Conservation (phyloP, 2,113 vertebrate species). For the Cathartes aura region DNA sequence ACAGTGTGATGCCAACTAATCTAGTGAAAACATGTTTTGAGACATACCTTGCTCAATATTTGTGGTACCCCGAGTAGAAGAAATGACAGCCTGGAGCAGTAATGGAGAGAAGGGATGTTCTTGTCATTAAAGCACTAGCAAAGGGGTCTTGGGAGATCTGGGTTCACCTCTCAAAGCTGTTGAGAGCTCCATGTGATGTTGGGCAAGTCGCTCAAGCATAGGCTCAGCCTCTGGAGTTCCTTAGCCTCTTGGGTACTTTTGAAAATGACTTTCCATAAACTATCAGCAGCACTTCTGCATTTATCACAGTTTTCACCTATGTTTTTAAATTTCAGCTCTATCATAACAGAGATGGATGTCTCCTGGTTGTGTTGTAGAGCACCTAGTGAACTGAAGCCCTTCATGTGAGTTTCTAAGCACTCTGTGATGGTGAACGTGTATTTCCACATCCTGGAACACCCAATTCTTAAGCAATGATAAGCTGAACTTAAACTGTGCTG, state of each 20-base stretch:
- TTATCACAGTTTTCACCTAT: neutral
- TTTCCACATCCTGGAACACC: neutral
- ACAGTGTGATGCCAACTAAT: neutral
- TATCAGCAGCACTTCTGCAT: neutral
- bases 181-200: neutral
- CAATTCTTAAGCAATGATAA: neutral
- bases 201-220: neutral
- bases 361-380: neutral
- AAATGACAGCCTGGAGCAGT: neutral
- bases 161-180: neutral
- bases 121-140: neutral
- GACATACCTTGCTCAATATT: neutral
- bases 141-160: neutral
- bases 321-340: neutral
- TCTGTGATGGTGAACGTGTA: neutral
- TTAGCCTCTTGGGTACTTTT: neutral
- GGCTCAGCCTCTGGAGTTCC: neutral
- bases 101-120: neutral
- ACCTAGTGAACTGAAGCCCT: neutral
- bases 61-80: neutral
- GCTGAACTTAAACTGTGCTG: neutral
- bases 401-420: neutral
- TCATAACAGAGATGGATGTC: neutral
- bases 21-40: neutral
- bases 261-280: neutral